Base-by-base conservation (phyloP, 1,140 invertebrate species). In the Bursaphelenchus mucronatus region DNA sequence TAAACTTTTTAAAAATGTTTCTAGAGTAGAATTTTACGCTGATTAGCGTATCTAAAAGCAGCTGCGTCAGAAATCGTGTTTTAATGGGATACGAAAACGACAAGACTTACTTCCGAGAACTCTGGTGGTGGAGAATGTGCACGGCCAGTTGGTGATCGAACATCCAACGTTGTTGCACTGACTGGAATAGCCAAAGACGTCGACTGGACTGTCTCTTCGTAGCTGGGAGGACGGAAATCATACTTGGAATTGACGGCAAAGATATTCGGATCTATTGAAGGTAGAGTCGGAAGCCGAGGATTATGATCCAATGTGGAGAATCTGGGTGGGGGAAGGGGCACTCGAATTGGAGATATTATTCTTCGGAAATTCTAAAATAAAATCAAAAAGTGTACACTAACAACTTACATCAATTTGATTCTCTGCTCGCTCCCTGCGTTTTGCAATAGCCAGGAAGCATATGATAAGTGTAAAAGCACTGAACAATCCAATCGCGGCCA, bases 211-310 rank as follows among this genome's bases (percentile, higher is more conserved):
- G 57, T 9, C 40, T 59, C 57, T 13, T 59, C 57, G 40, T 59
- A 59, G 11, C 13, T 59, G 15, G 57, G 57, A n/a, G 57, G 57
- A 44, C 57, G 57, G 41, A 59, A 59, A 11, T 59, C 57, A 39
- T 44, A 44, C 7, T 59, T 59, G 10, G 57, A 44, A 30, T 30
- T 30, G 30, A 30, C 5, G 30, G 5, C 5, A 30, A 30, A 30
- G 30, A 30, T 30, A 30, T 30, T 30, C 30, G 30, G 30, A 5
- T 30, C 30, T 30, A 30, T 30, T 30, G 30, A 5, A 30, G 5
- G 1, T 30, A 5, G 5, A 30, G 30, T 30, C 2, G 30, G 30
- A 5, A 5, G 30, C 5, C 30, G 30, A 30, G 30, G 30, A 30
- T 30, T 30, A 1, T 30, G 30, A 30, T 30, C 30, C 30, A 30